These are phyloP conservation scores for Prietella phreatophila DNA, from an alignment of 2,113 vertebrate species.

Conservation along the genomic window DNA sequence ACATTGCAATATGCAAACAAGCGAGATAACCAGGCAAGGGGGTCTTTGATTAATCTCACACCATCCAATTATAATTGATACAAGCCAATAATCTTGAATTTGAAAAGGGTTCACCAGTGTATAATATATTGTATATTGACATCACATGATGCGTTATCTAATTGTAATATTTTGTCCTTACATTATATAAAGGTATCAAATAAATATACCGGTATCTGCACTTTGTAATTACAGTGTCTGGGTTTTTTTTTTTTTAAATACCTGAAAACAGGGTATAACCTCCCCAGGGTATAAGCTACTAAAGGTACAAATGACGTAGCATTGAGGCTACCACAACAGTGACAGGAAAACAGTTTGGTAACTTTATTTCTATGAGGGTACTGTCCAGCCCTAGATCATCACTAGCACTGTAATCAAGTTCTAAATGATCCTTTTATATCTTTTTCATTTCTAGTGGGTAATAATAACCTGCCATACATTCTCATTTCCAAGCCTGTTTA, in stretches of 20 bases:
- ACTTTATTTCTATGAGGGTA: background rate
- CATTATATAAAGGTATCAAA: background rate
- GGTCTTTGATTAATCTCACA: background rate
- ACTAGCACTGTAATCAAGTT: background rate
- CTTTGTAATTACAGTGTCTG: background rate
- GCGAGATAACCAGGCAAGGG: background rate
- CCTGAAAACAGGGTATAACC: background rate
- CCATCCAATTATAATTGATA: background rate
- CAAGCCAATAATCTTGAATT: no score
- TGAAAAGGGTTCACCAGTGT: background rate
- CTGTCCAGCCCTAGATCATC: background rate
- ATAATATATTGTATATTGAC: background rate
- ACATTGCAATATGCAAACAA: background rate
- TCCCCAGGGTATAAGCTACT: background rate
- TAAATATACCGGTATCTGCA: background rate
- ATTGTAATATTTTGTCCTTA: background rate
- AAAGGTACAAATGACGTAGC: background rate
- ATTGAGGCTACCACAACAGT: background rate
- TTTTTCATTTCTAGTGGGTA: conserved; percentile 5
- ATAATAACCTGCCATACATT: background rate
- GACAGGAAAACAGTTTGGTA: background rate
- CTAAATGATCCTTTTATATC: background rate
- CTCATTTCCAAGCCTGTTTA: background rate
- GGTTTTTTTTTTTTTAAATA: no score
- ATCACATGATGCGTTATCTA: background rate